Percentiles rank a stretch among this genome's conserved stretches.
These are phyloP conservation scores for Drosophila robusta DNA, from an alignment of 2,888 invertebrate genomes.

Conservation along the genomic window DNA sequence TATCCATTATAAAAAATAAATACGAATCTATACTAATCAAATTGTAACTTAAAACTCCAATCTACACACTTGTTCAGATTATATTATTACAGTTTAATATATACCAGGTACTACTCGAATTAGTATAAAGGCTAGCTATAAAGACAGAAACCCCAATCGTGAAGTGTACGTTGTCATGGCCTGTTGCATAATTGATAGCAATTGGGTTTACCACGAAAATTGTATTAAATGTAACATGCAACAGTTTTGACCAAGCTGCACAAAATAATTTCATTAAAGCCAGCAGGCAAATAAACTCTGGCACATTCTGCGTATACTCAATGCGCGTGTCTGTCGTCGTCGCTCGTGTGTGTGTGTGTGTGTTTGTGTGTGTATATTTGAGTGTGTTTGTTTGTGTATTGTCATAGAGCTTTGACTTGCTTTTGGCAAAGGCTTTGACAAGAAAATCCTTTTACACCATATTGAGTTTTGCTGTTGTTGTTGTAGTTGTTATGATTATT, in stretches of 20 bases:
- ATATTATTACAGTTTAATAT: too few species aligned
- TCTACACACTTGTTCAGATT: too few species aligned
- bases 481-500: slow-evolving; percentile 32
- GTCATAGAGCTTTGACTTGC: slow-evolving; percentile 55
- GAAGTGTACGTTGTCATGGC: slow-evolving; percentile 1
- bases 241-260: slow-evolving; percentile 42
- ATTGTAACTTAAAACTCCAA: too few species aligned
- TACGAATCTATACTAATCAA: too few species aligned
- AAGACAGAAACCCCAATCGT: background rate
- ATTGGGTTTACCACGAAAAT: slow-evolving; percentile 31
- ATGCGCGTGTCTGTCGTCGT: slow-evolving; percentile 40
- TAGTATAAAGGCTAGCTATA: too few species aligned
- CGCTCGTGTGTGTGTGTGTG: slow-evolving; percentile 10
- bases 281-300: slow-evolving; percentile 38
- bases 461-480: slow-evolving; percentile 58
- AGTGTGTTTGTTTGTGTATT: slow-evolving; percentile 22
- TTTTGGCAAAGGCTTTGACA: slow-evolving; percentile 63
- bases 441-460: slow-evolving; percentile 77
- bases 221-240: slow-evolving; percentile 33
- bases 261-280: slow-evolving; percentile 69
- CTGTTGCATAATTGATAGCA: slow-evolving; percentile 5
- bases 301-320: slow-evolving; percentile 58
- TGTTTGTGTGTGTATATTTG: slow-evolving; percentile 19
- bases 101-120: too few species aligned
- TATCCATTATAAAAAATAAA: too few species aligned